Evolutionary conservation across 92 coral and sea anemone species (phyloP), one percentile per base, ranked within the genome.

Genomic region (Siderastrea radians): DNA sequence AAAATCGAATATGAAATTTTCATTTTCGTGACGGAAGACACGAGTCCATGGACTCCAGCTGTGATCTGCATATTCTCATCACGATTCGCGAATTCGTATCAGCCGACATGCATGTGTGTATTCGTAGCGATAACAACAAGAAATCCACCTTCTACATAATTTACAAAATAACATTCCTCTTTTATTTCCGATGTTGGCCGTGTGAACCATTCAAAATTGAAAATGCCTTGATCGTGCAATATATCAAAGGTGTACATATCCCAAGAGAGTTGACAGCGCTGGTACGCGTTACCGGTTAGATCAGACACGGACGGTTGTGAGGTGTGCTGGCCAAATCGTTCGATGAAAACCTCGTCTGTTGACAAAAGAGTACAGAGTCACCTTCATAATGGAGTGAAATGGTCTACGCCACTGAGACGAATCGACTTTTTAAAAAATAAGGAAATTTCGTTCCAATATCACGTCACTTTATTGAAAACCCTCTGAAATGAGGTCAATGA

Each of bases 21-120:
- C 6, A 49, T 57, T 72, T 72, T 61, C 87, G 87, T 84, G 87
- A 84, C 80, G 78, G 63, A 84, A 63, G 81, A 46, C 87, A 84
- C 54, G 87, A 15, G 50, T 82, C 13, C 43, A n/a, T 1, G 78
- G 12, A 26, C 72, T 51, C 81, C 87, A 84, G 73, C 87, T 84
- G 87, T 5, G 80, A 74, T 75, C 45, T 80, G 50, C 11, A 59
- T 74, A 73, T 84, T 84, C 87, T 38, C 38, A 3, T 54, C 87
- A 84, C 64, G 74, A 64, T 49, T 59, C 12, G 53, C 38, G 38
- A 26, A 26, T 26, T 26, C 38, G 2, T 68, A 53, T 49, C 45
- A 44, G 6, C 10, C 17, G 26, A 46, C 61, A 38, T 80, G 52
- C 53, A 10, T 46, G 53, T 78, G 55, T 15, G 49, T 3, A 45